These are phyloP conservation scores for Gila orcuttii DNA, from an alignment of 2,113 vertebrate species.

Conservation along the genomic window DNA sequence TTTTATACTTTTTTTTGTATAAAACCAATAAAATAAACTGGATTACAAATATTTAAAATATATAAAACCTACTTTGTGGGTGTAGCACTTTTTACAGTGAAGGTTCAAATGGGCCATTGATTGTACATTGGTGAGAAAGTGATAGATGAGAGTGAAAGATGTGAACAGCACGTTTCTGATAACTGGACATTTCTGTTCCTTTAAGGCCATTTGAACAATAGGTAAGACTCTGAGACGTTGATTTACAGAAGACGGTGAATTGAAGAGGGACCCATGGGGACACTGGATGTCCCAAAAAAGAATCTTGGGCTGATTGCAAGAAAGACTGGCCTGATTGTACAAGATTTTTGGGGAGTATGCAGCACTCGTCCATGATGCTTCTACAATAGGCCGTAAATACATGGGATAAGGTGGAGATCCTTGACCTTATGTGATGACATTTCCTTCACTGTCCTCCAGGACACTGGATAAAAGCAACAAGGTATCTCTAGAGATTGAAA, in stretches of 20 bases:
- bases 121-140: conserved; percentile 61
- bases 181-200: conserved; percentile 36
- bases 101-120: conserved; percentile 54
- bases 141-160: conserved; percentile 56
- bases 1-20: too few species aligned
- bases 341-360: conserved; percentile 52
- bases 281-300: conserved; percentile 72
- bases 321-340: conserved; percentile 72
- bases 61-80: too few species aligned
- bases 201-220: conserved; percentile 47
- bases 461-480: conserved; percentile 59
- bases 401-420: conserved; percentile 63
- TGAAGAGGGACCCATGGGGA: conserved; percentile 53
- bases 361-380: conserved; percentile 63
- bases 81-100: too few species aligned
- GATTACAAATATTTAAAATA: too few species aligned
- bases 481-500: conserved; percentile 1
- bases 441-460: conserved; percentile 68
- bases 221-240: conserved; percentile 62
- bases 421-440: conserved; percentile 70
- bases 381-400: conserved; percentile 75
- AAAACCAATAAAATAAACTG: too few species aligned
- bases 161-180: conserved; percentile 58
- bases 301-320: conserved; percentile 75
- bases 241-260: conserved; percentile 66